phyloP scores from a whole-genome alignment of 2,797 vertebrate genomes.

The Notolabrus celidotus region DNA sequence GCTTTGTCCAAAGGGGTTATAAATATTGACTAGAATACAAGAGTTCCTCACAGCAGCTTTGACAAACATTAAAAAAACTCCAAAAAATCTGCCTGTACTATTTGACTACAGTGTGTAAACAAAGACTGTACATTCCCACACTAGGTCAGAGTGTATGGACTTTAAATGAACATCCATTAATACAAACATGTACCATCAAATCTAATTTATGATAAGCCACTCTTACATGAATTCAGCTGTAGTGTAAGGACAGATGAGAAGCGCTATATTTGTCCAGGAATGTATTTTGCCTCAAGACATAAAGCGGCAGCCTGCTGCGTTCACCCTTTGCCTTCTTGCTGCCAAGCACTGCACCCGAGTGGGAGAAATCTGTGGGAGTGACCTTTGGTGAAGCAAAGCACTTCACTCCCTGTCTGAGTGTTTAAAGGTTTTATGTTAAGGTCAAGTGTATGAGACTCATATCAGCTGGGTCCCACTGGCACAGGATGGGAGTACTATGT shows the following conservation, averaged over 20 bases:
- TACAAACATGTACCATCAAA: conserved; percentile 13
- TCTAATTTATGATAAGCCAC: neutral
- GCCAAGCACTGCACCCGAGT: conserved; percentile 57
- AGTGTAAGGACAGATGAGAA: conserved; percentile 56
- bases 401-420: conserved; percentile 70
- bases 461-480: conserved; percentile 63
- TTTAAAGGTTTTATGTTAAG: conserved; percentile 79
- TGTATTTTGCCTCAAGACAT: conserved; percentile 54
- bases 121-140: neutral
- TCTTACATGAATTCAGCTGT: conserved; percentile 31
- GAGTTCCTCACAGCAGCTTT: too few relatives aligned
- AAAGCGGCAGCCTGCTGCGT: conserved; percentile 55
- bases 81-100: too few relatives aligned
- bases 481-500: conserved; percentile 34
- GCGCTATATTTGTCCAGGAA: conserved; percentile 67
- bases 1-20: too few relatives aligned
- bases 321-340: conserved; percentile 61
- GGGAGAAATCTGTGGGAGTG: conserved; percentile 76
- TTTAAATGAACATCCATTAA: conserved; percentile 4
- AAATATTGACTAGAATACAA: too few relatives aligned
- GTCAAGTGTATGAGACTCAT: conserved; percentile 74
- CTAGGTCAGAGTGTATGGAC: conserved; percentile 12
- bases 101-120: neutral
- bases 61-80: too few relatives aligned
- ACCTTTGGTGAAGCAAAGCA: conserved; percentile 79